A percentile compares a stretch with the other conserved stretches of the same genome.
phyloP scores from a whole-genome alignment of 2,113 vertebrate genomes.

The Danionella cerebrum region DNA sequence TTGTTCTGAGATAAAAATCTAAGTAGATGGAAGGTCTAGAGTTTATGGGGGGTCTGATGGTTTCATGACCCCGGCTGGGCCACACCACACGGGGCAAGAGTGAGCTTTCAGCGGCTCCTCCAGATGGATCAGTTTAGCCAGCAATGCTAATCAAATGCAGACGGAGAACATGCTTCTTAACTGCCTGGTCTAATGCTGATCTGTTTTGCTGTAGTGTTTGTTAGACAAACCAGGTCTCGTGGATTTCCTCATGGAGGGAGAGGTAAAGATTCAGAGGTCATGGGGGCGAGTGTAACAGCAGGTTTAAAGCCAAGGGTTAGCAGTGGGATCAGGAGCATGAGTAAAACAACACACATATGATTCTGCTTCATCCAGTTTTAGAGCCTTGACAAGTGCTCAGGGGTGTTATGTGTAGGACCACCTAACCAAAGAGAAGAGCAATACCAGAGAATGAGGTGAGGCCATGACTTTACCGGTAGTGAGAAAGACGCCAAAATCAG shows the following conservation, averaged over 20 bases:
- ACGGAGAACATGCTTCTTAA: slow-evolving; percentile 65
- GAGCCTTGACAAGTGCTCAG: background rate
- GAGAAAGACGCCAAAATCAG: too few species aligned
- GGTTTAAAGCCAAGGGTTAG: background rate
- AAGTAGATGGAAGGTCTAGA: slow-evolving; percentile 55
- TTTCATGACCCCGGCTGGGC: slow-evolving; percentile 45
- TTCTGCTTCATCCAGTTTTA: background rate
- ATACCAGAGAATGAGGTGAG: too few species aligned
- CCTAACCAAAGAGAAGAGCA: too few species aligned
- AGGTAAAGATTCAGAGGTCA: slow-evolving; percentile 4
- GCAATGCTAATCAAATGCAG: slow-evolving; percentile 68
- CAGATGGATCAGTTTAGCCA: slow-evolving; percentile 71
- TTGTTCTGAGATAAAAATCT: slow-evolving; percentile 66
- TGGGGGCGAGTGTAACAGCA: background rate
- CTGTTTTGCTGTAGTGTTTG: slow-evolving; percentile 74
- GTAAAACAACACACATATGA: background rate
- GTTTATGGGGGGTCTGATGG: slow-evolving; percentile 17
- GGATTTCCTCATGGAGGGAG: background rate
- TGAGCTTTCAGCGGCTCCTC: slow-evolving; percentile 58
- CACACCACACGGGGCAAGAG: slow-evolving; percentile 54
- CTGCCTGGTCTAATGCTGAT: slow-evolving; percentile 64
- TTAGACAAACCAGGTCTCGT: slow-evolving; percentile 63
- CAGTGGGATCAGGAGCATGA: background rate
- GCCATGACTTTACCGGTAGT: too few species aligned
- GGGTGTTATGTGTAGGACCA: too few species aligned